These are phyloP conservation scores for Villa cingulata DNA, from an alignment of 2,888 invertebrate species.

Conservation along the genomic window DNA sequence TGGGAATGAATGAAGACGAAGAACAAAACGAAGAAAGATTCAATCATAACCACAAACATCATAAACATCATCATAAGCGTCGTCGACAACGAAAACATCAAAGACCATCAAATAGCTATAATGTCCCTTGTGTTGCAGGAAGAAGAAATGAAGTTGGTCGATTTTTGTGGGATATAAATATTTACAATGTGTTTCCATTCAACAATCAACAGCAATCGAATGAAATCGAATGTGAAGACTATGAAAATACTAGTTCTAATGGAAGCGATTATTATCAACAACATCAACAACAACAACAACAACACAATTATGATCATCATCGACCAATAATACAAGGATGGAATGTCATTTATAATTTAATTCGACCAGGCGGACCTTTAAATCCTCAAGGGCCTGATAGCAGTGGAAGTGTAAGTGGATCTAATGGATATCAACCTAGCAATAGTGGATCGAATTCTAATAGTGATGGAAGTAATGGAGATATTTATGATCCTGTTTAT, in stretches of 20 bases:
- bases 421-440: conserved; percentile 1
- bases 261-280: neutral
- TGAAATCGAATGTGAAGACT: neutral
- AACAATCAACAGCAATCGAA: neutral
- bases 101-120: neutral
- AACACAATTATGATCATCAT: neutral
- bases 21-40: neutral
- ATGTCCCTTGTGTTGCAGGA: neutral
- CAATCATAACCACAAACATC: neutral
- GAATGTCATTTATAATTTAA: neutral
- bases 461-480: neutral
- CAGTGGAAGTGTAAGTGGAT: conserved; percentile 4
- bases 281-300: neutral
- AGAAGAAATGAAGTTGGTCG: neutral
- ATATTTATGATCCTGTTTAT: conserved; percentile 10
- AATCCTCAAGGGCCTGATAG: neutral
- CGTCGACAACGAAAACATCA: neutral
- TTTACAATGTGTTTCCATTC: neutral
- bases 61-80: neutral
- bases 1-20: neutral
- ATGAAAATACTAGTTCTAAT: neutral
- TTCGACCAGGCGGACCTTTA: neutral
- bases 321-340: neutral
- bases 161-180: neutral
- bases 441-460: neutral